Conservation (phyloP, 2,888 invertebrate species). For the Stenichneumon culpator region DNA sequence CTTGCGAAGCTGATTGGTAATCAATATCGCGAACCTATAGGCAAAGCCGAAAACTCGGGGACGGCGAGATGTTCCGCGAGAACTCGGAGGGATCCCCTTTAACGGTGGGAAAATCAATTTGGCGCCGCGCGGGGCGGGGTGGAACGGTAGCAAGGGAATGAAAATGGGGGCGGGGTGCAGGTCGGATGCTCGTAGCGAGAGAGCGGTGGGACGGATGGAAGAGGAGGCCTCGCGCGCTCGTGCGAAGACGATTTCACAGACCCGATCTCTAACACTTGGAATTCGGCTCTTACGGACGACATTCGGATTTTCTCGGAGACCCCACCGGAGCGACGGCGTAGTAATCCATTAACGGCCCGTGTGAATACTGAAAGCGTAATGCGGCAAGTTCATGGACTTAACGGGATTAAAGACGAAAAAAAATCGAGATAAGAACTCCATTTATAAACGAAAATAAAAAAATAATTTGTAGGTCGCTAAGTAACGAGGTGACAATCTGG, state of each 20-base stretch:
- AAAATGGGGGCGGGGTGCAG: slow-evolving; percentile 61
- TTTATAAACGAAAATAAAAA: no score
- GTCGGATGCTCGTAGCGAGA: slow-evolving; percentile 66
- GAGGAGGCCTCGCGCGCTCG: slow-evolving; percentile 42
- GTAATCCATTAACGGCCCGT: slow-evolving; percentile 23
- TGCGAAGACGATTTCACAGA: slow-evolving; percentile 53
- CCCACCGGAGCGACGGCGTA: background rate
- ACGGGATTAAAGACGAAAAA: slow-evolving; percentile 1
- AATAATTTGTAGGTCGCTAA: no score
- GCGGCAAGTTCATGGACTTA: slow-evolving; percentile 34
- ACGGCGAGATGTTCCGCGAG: slow-evolving; percentile 27
- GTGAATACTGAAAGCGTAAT: slow-evolving; percentile 5
- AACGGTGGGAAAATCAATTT: slow-evolving; percentile 80
- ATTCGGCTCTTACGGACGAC: slow-evolving; percentile 37
- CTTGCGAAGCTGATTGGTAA: no score
- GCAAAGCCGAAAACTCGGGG: background rate
- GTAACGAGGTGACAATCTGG: no score
- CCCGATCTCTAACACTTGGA: slow-evolving; percentile 31
- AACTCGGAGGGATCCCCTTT: slow-evolving; percentile 77
- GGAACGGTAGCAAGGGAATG: slow-evolving; percentile 50
- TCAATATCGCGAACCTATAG: background rate
- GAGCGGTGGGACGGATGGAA: slow-evolving; percentile 64
- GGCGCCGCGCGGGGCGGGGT: slow-evolving; percentile 72
- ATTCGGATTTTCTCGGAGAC: background rate
- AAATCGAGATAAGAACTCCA: no score